Evolutionary conservation across 2,888 invertebrate species (phyloP), one percentile per base, ranked within the genome.

Genomic region (Labia minor): DNA sequence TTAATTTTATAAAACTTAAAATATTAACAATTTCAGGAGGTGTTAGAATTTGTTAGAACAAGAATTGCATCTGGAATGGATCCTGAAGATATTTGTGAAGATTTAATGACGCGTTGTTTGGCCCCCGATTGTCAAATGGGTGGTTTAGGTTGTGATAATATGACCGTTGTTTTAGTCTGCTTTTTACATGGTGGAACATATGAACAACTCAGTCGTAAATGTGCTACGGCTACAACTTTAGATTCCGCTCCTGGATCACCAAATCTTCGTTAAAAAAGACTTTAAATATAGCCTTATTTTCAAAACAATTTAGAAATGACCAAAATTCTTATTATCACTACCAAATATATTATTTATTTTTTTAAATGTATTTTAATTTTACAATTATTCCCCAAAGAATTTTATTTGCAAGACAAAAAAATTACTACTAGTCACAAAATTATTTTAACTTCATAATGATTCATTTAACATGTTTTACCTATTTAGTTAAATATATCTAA

Each of bases 51-150:
- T 80, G 89, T 97, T 68, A 86, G 95, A 65, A 83, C 85, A 68
- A 86, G 92, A 61, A 84, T 99, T 67, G 86, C 89, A 8, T 83
- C 83, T 70, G 87, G 90, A 1, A 85, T 90, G 82, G 90, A 92
- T 77, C 97, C 97, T 16, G 93, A 95, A 76, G 88, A 87, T 76
- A 95, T 99, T 68, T 99, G 98, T 78, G 98, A 99, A 78, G 91
- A 93, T 72, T 81, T 99, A 69, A 92, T 99, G 87, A 92, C 88
- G 73, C 85, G 90, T 70, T 99, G 99, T 78, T 83, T 99, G 66
- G 96, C 98, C 1, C 98, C 98, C 1, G 97, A 98, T 81, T 92
- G 94, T 74, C 90, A 94, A 74, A 95, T 97, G 85, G 95, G 93
- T 62, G 97, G 97, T 1, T 84, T 97, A 62, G 98, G 98, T 72